Evolutionary conservation across 2,888 invertebrate genomes (phyloP).

Genomic region (Belgica antarctica): DNA sequence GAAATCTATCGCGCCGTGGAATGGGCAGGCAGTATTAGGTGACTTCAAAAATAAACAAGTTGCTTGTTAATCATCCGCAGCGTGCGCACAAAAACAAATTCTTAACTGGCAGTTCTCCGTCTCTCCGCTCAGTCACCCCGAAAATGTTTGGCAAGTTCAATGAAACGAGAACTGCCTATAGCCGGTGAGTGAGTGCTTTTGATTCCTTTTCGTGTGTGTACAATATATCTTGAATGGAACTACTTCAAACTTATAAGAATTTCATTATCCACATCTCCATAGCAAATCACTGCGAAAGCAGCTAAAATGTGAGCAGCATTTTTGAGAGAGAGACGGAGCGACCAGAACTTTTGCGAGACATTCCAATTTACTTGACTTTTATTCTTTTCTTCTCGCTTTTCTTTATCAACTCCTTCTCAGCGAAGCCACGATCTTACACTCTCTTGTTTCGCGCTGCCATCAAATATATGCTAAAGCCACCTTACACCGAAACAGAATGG

Average conservation of each 20-base stretch:
- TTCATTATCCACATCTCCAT: too few species aligned
- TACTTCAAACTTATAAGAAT: neutral
- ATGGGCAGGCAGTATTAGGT: neutral
- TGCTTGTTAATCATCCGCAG: constrained; percentile 11
- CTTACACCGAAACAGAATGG: neutral
- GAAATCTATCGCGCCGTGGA: neutral
- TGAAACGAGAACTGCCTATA: neutral
- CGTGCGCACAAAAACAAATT: constrained; percentile 2
- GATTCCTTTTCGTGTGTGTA: neutral
- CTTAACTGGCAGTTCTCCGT: neutral
- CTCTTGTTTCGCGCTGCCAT: neutral
- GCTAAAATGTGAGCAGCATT: neutral
- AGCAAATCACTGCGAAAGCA: neutral
- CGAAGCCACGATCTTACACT: neutral
- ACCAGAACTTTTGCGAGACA: neutral
- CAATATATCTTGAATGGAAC: neutral
- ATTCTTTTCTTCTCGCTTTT: neutral
- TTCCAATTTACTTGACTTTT: constrained; percentile 20
- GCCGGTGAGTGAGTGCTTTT: neutral
- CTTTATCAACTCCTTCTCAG: neutral
- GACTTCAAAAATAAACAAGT: neutral
- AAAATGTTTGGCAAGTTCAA: constrained; percentile 14
- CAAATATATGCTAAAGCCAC: neutral
- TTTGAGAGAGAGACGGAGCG: neutral
- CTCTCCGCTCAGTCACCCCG: neutral